These are phyloP conservation scores for Plagodis dolabraria DNA, from an alignment of 2,888 invertebrate species.

Conservation along the genomic window DNA sequence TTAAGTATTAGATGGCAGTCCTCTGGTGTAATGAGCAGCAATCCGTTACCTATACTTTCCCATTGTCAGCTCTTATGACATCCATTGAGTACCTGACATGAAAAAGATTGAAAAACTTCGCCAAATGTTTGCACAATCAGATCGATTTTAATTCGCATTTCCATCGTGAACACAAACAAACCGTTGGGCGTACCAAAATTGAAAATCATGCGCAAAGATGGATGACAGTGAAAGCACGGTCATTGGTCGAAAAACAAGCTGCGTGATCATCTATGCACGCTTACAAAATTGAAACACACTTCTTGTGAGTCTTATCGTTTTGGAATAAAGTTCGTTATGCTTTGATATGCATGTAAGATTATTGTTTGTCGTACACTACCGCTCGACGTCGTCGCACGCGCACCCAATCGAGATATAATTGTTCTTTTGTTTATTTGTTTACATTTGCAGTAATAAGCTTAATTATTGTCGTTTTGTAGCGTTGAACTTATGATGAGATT, in stretches of 20 bases:
- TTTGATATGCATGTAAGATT: constrained; percentile 2
- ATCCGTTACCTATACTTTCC: no score
- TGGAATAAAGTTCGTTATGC: constrained; percentile 35
- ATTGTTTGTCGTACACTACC: constrained; percentile 69
- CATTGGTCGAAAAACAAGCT: constrained; percentile 76
- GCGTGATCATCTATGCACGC: constrained; percentile 73
- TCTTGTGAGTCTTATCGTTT: constrained; percentile 10
- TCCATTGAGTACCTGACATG: no score
- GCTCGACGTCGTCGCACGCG: constrained; percentile 68
- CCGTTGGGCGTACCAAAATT: constrained; percentile 67
- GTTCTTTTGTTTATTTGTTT: constrained; percentile 75
- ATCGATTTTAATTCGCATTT: constrained; percentile 27
- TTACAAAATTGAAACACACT: constrained; percentile 47
- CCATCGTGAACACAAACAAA: constrained; percentile 40
- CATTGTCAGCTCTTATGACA: no score
- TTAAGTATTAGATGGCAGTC: no score
- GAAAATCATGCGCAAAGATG: constrained; percentile 69
- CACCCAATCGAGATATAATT: constrained; percentile 76
- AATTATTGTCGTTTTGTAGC: constrained; percentile 30
- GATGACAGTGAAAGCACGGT: constrained; percentile 82
- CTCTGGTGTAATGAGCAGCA: no score
- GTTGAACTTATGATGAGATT: constrained; percentile 8
- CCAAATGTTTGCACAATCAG: no score
- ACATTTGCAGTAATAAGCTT: constrained; percentile 39
- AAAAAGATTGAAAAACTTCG: no score